Evolutionary conservation across 2,797 vertebrate genomes (phyloP).

Genomic region (Phrynocephalus guinanensis): DNA sequence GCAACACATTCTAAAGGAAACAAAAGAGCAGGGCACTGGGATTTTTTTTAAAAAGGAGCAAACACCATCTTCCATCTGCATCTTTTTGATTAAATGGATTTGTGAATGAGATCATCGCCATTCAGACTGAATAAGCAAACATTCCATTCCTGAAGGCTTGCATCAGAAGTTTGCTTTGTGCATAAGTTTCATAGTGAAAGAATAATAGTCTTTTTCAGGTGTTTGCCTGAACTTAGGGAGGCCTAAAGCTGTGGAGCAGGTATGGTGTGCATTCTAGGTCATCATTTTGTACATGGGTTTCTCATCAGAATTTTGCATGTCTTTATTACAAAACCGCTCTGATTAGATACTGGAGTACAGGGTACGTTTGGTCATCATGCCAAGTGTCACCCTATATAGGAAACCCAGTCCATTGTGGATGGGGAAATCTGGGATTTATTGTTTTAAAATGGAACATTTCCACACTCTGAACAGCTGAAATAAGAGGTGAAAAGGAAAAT

Average conservation of each 20-base stretch:
- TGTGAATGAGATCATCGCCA: conserved; percentile 22
- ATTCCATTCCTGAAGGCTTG: conserved; percentile 16
- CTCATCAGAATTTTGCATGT: background rate
- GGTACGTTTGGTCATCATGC: background rate
- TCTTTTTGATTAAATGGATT: conserved; percentile 38
- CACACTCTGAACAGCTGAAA: too few species aligned
- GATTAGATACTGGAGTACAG: background rate
- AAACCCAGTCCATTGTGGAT: too few species aligned
- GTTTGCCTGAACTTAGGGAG: background rate
- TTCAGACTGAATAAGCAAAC: conserved; percentile 32
- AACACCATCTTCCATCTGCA: conserved; percentile 29
- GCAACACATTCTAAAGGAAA: conserved; percentile 65
- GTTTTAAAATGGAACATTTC: too few species aligned
- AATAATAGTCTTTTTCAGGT: background rate
- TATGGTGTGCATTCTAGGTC: background rate
- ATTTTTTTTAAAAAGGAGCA: conserved; percentile 28
- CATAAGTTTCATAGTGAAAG: background rate
- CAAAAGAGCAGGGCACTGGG: conserved; percentile 41
- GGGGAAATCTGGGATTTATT: too few species aligned
- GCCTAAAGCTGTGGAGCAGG: background rate
- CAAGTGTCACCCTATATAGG: background rate
- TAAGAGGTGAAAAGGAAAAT: too few species aligned
- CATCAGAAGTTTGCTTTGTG: background rate
- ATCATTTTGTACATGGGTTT: background rate
- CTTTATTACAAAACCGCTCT: background rate